phyloP scores from a whole-genome alignment of 2,113 vertebrate genomes.

The Lepus americanus region DNA sequence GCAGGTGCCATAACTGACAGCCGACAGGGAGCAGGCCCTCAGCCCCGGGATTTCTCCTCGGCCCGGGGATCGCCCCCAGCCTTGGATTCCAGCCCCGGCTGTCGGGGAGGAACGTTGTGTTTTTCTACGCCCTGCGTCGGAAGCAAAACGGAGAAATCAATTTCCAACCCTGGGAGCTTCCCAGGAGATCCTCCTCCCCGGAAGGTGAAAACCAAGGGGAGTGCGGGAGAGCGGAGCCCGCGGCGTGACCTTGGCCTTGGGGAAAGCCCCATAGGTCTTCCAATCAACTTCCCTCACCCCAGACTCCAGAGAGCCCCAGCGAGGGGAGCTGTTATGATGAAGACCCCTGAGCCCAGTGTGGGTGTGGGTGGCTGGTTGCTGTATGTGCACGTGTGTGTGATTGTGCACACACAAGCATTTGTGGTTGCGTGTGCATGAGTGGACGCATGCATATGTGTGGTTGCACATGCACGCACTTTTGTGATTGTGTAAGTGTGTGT shows the following conservation, averaged over 20 bases:
- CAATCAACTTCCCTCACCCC: neutral
- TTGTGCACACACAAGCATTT: neutral
- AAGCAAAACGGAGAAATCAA: conserved; percentile 64
- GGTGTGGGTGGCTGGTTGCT: neutral
- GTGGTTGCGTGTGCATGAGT: too few relatives aligned
- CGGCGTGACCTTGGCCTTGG: neutral
- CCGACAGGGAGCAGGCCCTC: neutral
- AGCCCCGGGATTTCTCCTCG: neutral
- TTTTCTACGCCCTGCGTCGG: neutral
- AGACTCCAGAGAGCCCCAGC: neutral
- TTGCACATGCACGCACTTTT: neutral
- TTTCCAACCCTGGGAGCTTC: conserved; percentile 54
- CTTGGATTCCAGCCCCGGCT: neutral
- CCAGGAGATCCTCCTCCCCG: neutral
- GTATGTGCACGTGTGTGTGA: neutral
- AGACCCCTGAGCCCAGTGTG: neutral
- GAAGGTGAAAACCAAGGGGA: conserved; percentile 23
- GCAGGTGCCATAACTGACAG: neutral
- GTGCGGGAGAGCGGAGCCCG: neutral
- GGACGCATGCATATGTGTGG: too few relatives aligned
- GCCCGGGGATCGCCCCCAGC: neutral
- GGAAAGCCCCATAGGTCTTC: neutral
- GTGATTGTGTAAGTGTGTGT: neutral
- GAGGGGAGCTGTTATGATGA: fast-evolving
- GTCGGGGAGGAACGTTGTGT: fast-evolving